Evolutionary conservation across 2,888 invertebrate genomes (phyloP).

Genomic region (Drosophila acutilabella): DNA sequence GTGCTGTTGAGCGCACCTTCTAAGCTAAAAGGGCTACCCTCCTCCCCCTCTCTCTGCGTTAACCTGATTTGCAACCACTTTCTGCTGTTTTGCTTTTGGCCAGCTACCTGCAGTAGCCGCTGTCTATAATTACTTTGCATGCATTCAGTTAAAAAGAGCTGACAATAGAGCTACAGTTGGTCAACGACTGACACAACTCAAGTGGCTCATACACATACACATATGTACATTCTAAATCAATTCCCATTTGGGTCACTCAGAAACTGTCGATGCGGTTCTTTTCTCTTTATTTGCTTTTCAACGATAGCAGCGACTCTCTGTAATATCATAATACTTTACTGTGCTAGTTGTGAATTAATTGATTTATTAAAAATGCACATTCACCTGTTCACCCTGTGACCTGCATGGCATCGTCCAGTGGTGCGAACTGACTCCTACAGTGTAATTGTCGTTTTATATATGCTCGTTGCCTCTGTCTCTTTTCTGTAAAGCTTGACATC

Average conservation of each 20-base stretch:
- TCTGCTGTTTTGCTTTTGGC: slow-evolving; percentile 13
- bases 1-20: slow-evolving; percentile 30
- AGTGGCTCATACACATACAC: not conserved
- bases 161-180: slow-evolving; percentile 21
- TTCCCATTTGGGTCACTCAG: slow-evolving; percentile 17
- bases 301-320: not conserved
- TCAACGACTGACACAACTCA: slow-evolving; percentile 19
- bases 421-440: too few species aligned
- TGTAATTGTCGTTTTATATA: too few species aligned
- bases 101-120: slow-evolving; percentile 6
- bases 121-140: slow-evolving; percentile 8
- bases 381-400: not conserved
- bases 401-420: too few species aligned
- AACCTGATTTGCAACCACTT: slow-evolving; percentile 51
- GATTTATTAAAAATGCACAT: not conserved
- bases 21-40: not conserved
- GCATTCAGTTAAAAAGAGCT: slow-evolving; percentile 35
- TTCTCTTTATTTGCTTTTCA: not conserved
- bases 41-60: slow-evolving; percentile 1
- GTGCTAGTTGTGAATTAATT: not conserved
- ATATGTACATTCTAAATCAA: slow-evolving; percentile 17
- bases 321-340: not conserved
- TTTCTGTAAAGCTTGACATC: too few species aligned
- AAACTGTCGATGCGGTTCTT: slow-evolving; percentile 1
- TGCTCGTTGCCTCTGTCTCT: too few species aligned